These are phyloP conservation scores for Idaea straminata DNA, from an alignment of 2,888 invertebrate genomes.

Conservation along the genomic window DNA sequence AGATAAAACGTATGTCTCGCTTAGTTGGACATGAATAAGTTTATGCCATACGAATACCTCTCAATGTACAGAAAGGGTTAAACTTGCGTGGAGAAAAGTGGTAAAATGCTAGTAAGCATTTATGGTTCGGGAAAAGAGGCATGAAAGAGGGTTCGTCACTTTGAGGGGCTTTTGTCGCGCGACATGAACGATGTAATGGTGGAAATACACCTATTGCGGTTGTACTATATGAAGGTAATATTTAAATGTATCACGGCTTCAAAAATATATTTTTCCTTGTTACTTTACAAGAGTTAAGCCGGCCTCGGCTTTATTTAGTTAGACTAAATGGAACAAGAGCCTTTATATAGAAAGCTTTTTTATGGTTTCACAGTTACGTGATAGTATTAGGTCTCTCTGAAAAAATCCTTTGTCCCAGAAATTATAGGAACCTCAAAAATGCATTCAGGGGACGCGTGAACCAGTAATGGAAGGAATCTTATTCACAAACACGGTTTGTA, in stretches of 20 bases:
- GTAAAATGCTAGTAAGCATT: slow-evolving; percentile 65
- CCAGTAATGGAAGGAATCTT: not conserved
- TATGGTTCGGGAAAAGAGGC: slow-evolving; percentile 52
- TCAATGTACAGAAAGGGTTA: slow-evolving; percentile 59
- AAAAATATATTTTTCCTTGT: not conserved
- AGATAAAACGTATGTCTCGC: slow-evolving; percentile 33
- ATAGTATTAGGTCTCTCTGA: not conserved
- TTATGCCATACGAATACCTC: slow-evolving; percentile 64
- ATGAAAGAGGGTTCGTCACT: slow-evolving; percentile 50
- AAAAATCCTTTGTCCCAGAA: not conserved
- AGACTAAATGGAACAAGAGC: not conserved
- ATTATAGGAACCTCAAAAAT: not conserved
- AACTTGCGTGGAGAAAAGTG: slow-evolving; percentile 53
- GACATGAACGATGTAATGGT: slow-evolving; percentile 32
- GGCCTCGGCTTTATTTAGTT: not conserved
- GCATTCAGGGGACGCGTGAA: not conserved
- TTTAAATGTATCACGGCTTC: slow-evolving; percentile 21
- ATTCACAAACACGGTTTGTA: too few species aligned
- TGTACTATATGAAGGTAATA: slow-evolving; percentile 25
- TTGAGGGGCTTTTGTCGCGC: slow-evolving; percentile 48
- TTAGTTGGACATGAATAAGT: slow-evolving; percentile 44
- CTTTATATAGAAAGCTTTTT: not conserved
- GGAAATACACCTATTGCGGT: slow-evolving; percentile 25
- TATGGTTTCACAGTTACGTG: not conserved
- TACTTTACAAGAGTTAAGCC: not conserved